These are phyloP conservation scores for Drosophila ustulata DNA, from an alignment of 2,888 invertebrate genomes.

Conservation along the genomic window DNA sequence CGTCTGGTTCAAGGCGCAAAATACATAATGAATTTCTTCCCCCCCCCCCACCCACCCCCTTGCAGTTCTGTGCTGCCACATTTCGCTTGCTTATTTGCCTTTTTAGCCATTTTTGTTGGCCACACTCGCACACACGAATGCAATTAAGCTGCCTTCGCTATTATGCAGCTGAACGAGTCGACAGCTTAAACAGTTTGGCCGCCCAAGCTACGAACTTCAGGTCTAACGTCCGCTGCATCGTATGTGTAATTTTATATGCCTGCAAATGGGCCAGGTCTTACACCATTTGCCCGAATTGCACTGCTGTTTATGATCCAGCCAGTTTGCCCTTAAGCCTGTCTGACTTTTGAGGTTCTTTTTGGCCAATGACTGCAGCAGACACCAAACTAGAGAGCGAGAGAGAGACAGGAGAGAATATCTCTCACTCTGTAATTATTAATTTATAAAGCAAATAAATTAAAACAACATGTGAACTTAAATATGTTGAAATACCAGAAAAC, in stretches of 20 bases:
- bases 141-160: constrained; percentile 67
- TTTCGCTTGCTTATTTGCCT: constrained; percentile 48
- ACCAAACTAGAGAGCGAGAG: background rate
- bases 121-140: constrained; percentile 39
- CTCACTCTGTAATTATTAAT: no score
- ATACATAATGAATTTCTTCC: constrained; percentile 66
- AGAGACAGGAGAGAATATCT: background rate
- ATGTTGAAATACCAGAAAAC: no score
- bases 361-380: background rate
- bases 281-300: constrained; percentile 10
- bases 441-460: background rate
- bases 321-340: constrained; percentile 4
- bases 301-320: constrained; percentile 9
- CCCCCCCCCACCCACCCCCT: no score
- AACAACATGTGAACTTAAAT: background rate
- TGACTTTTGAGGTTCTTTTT: constrained; percentile 5
- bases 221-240: background rate
- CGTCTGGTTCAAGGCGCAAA: constrained; percentile 46
- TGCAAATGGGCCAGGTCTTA: background rate
- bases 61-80: constrained; percentile 13
- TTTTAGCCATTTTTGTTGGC: constrained; percentile 47
- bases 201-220: background rate
- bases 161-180: constrained; percentile 37
- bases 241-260: constrained; percentile 21
- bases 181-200: constrained; percentile 44